A percentile compares a stretch with the other conserved stretches of the same genome.
These are phyloP conservation scores for Corythucha ciliata DNA, from an alignment of 2,888 invertebrate species.

Conservation along the genomic window DNA sequence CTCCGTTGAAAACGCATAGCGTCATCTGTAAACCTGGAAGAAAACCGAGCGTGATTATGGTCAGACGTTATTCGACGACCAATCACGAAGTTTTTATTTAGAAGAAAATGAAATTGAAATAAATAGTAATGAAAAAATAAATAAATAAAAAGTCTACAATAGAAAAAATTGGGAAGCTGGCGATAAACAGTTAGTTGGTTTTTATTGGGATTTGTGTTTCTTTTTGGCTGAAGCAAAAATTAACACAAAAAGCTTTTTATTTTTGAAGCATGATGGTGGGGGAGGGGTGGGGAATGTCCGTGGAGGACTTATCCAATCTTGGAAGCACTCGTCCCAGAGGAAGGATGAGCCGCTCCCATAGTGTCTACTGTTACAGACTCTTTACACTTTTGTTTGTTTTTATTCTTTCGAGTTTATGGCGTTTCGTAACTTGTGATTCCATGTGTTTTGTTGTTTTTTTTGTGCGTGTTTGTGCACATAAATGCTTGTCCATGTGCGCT, in stretches of 20 bases:
- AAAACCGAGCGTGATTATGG: constrained; percentile 6
- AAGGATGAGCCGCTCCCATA: too few relatives aligned
- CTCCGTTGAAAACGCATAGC: constrained; percentile 11
- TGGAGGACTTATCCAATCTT: too few relatives aligned
- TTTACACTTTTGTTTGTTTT: too few relatives aligned
- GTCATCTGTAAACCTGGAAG: not conserved
- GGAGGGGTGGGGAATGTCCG: not conserved
- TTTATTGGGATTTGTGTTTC: too few relatives aligned
- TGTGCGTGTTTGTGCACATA: not conserved
- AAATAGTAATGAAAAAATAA: not conserved
- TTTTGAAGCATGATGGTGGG: not conserved
- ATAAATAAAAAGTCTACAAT: not conserved
- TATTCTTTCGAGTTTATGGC: not conserved
- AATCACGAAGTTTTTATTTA: constrained; percentile 24
- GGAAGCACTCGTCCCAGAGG: too few relatives aligned
- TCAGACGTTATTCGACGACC: constrained; percentile 18
- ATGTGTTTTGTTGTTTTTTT: not conserved
- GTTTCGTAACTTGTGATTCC: too few relatives aligned
- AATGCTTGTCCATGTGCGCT: not conserved
- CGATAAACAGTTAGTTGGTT: not conserved
- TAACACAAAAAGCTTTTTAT: too few relatives aligned
- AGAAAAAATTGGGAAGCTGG: not conserved
- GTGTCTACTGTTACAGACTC: too few relatives aligned
- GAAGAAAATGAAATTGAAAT: not conserved
- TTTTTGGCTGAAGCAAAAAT: too few relatives aligned